Evolutionary conservation across 1,140 invertebrate species (phyloP), one percentile per base, ranked within the genome.

Genomic region (Samia ricini): DNA sequence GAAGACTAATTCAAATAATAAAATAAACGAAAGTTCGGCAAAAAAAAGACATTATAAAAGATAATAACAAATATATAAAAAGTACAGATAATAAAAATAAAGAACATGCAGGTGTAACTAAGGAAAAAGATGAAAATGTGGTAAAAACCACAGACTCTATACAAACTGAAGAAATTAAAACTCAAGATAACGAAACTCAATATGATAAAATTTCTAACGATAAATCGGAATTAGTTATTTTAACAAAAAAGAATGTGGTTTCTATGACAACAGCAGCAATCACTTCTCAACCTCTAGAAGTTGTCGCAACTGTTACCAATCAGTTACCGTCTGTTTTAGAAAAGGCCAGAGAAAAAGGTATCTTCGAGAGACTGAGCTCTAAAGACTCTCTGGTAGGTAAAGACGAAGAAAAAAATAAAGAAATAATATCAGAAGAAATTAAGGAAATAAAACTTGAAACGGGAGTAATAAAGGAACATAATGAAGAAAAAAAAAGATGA

Each of bases 201-300:
- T 91, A 87, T 66, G 90, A 91, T 61, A 86, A 87, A 74, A 61
- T 71, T 5, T 80, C 71, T 20, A 85, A 87, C 66, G 85, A 88
- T 22, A 89, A 85, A 57, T 84, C 79, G 20, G 89, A 89, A 69
- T 64, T 91, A 22, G 83, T 91, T 24, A 83, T 91, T 51, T 59
- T 91, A 22, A 91, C 89, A 4, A 91, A 91, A 68, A 87, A 83
- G 65, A 91, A 82, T 69, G 72, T 91, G 42, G 81, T 92, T 26
- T 92, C 91, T 20, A 92, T 92, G 91, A 91, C 91, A 5, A 91
- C 91, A 6, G 91, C 91, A 4, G 91, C 91, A 24, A 91, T 91
- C 26, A 91, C 91, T 33, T 84, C 91, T 8, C 90, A 91, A 51
- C 91, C 90, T 20, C 74, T 91, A 64, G 89, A 91, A 75, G 87